Evolutionary conservation across 1,140 invertebrate genomes (phyloP).

Genomic region (Coenobita brevimanus): DNA sequence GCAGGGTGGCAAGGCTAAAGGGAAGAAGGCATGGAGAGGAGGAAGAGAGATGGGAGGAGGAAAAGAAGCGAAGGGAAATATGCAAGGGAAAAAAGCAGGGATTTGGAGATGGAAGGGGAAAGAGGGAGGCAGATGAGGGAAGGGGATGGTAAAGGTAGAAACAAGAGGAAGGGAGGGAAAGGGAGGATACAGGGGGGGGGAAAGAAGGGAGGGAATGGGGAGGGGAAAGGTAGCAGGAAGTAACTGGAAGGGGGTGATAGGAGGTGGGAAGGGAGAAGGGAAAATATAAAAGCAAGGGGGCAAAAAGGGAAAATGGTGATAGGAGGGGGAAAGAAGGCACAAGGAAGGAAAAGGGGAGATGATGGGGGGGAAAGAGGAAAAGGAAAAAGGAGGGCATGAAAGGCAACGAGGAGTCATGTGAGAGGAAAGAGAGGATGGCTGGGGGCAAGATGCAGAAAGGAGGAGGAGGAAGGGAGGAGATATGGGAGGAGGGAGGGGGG

Average conservation of each 20-base stretch:
- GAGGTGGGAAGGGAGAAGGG: neutral
- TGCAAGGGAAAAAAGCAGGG: no score
- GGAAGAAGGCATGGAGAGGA: no score
- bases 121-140: neutral
- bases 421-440: neutral
- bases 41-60: no score
- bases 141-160: neutral
- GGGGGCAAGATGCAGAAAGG: neutral
- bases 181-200: no score
- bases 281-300: neutral
- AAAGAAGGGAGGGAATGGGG: neutral
- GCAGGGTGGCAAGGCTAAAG: no score
- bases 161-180: constrained; percentile 11
- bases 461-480: neutral
- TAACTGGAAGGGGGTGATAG: neutral
- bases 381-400: neutral
- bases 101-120: no score
- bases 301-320: neutral
- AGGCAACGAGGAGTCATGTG: neutral
- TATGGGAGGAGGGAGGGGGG: neutral
- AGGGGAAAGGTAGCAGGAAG: neutral
- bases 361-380: neutral
- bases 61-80: no score
- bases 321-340: neutral
- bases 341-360: constrained; percentile 17